Conservation (phyloP, 2,888 invertebrate species). For the Nematopogon swammerdamellus region DNA sequence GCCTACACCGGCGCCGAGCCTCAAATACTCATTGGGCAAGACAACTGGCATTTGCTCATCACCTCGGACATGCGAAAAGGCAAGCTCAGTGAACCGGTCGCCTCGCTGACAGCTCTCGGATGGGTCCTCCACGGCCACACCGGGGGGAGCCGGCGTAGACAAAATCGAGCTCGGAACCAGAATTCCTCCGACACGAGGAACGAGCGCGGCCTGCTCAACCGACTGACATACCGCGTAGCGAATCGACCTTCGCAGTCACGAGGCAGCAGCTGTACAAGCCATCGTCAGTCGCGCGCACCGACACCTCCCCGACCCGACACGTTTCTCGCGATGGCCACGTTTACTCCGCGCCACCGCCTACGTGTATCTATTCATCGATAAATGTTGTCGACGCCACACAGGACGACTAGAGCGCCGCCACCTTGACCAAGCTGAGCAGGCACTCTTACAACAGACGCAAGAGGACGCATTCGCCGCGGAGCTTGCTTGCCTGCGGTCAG, state of each 20-base stretch:
- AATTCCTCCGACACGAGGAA: conserved; percentile 4
- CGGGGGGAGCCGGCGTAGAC: not conserved
- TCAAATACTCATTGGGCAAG: not conserved
- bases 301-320: not conserved
- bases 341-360: not conserved
- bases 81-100: not conserved
- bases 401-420: not conserved
- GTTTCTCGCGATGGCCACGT: not conserved
- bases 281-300: not conserved
- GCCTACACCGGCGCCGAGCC: not conserved
- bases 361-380: not conserved
- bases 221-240: too few species aligned
- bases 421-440: not conserved
- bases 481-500: not conserved
- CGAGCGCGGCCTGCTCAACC: conserved; percentile 2
- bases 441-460: not conserved
- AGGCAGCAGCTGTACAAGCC: not conserved
- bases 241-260: not conserved
- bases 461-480: not conserved
- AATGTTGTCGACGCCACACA: not conserved
- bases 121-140: not conserved
- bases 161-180: conserved; percentile 3
- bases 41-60: conserved; percentile 1
- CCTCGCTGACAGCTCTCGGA: not conserved
- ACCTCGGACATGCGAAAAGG: not conserved